Conservation (phyloP, 2,888 invertebrate genomes). For the Deilephila elpenor region DNA sequence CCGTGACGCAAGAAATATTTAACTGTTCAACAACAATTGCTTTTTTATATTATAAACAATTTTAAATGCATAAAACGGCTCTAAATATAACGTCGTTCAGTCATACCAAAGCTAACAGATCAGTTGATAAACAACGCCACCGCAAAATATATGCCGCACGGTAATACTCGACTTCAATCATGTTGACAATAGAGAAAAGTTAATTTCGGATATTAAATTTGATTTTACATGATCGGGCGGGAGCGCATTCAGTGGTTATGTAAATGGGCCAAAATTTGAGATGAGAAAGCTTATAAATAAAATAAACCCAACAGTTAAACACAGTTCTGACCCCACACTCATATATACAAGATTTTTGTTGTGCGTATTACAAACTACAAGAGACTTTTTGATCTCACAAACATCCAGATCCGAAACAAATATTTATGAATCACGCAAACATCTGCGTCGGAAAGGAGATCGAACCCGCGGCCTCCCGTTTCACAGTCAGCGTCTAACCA, state of each 20-base stretch:
- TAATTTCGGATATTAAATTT: background rate
- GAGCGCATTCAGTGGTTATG: background rate
- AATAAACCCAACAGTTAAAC: no score
- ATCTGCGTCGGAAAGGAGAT: background rate
- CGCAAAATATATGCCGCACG: background rate
- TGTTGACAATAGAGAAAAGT: background rate
- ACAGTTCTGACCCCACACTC: no score
- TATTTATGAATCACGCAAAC: background rate
- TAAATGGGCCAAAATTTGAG: no score
- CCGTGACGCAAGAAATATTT: no score
- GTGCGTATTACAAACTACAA: background rate
- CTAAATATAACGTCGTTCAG: background rate
- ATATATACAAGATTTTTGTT: no score
- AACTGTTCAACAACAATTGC: no score
- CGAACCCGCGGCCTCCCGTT: no score
- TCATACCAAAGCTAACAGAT: background rate
- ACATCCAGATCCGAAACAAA: background rate
- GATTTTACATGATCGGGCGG: background rate
- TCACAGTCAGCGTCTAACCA: background rate
- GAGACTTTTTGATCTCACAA: background rate
- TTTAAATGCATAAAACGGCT: background rate
- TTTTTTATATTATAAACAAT: background rate
- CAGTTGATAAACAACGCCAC: conserved; percentile 4
- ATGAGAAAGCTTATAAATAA: no score
- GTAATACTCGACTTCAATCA: background rate